A percentile compares a stretch with the other conserved stretches of the same genome.
phyloP scores from a whole-genome alignment of 2,113 vertebrate species.

The Galemys pyrenaicus region DNA sequence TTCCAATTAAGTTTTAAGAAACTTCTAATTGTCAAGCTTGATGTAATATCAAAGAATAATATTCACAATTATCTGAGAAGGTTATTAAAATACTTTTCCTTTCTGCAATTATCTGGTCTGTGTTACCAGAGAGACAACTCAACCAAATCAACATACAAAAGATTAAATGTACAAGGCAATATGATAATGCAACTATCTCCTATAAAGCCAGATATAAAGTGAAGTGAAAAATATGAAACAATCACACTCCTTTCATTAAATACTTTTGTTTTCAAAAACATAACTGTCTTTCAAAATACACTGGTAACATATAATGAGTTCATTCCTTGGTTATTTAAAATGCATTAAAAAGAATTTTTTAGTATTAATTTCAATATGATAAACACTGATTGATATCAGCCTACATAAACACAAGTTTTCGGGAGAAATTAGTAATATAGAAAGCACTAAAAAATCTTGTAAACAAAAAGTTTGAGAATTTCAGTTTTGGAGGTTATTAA shows the following conservation, averaged over 20 bases:
- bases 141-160: slow-evolving; percentile 18
- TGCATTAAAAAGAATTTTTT: background rate
- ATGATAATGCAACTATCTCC: background rate
- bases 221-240: slow-evolving; percentile 13
- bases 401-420: background rate
- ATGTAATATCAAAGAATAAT: background rate
- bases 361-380: background rate
- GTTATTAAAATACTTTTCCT: background rate
- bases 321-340: background rate
- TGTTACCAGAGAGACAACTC: background rate
- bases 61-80: slow-evolving; percentile 20
- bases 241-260: background rate
- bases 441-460: background rate
- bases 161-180: slow-evolving; percentile 6
- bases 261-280: slow-evolving; percentile 31
- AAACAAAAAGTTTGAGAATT: background rate
- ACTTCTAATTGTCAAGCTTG: slow-evolving; percentile 1
- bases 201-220: background rate
- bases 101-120: background rate
- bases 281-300: background rate
- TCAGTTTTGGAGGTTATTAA: slow-evolving; percentile 18
- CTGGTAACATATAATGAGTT: background rate
- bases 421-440: background rate
- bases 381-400: background rate
- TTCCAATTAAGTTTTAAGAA: slow-evolving; percentile 22